Evolutionary conservation across 2,797 vertebrate genomes (phyloP), one percentile per base, ranked within the genome.

Genomic region (Myotis myotis): DNA sequence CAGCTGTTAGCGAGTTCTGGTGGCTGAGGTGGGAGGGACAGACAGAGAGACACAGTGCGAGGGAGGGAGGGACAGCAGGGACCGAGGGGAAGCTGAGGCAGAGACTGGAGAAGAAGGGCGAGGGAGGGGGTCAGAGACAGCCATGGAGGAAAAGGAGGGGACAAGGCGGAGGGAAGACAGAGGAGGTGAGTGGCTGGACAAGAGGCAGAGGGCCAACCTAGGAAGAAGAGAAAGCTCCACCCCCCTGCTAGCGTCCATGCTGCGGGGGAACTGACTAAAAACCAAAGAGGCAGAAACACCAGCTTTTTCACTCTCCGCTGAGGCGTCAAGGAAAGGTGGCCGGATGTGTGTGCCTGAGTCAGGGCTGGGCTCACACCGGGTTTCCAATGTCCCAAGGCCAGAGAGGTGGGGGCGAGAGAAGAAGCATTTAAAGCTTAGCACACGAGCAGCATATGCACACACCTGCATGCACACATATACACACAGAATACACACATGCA

Each of bases 1-100:
- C 96, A 95, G 95, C 96, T 96, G 95, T 94, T 90, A 78, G 80
- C 84, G 23, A 2, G 13, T 95, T 91, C 91, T 80, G 93, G 93
- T 51, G 83, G 83, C 93, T 36, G 66, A 86, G 78, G 55, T 0
- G 28, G 76, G 30, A 57, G 81, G 83, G 87, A 84, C 62, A 62
- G 86, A 92, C 93, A 91, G 82, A 74, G 74, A 95, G 74, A 90
- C 0, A 19, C 6, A 0, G 41, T 60, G 49, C 25, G 10, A 28
- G 64, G 44, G 47, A 55, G 64, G 55, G 81, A 86, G 79, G 95
- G 28, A 76, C 10, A 13, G 80, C 16, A 17, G 44, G 17, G 33
- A 6, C 7, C 0, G 20, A 28, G 87, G 33, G 25, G 57, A 22
- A 49, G 51, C 20, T 23, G 66, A 68, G 53, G 16, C n/a, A 44